Conservation (phyloP, 2,888 invertebrate genomes). For the Drosophila paramelanica region DNA sequence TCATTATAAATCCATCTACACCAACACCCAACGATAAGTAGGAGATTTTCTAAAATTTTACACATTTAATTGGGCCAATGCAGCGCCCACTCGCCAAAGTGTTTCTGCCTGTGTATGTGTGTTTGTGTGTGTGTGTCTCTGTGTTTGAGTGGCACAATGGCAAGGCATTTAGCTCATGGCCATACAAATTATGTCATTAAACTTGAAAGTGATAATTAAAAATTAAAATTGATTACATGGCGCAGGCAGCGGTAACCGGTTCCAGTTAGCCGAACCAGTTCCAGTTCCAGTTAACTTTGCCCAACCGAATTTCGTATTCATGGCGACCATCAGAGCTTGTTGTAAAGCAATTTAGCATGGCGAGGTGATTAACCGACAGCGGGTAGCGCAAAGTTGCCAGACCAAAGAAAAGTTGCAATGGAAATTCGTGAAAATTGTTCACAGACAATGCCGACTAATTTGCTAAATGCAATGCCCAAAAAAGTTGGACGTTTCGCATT, state of each 20-base stretch:
- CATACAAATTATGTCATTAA: conserved; percentile 72
- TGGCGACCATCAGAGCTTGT: conserved; percentile 69
- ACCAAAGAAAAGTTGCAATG: conserved; percentile 35
- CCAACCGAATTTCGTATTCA: conserved; percentile 61
- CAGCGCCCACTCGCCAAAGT: conserved; percentile 7
- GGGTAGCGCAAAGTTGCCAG: conserved; percentile 39
- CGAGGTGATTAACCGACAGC: conserved; percentile 62
- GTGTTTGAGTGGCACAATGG: conserved; percentile 24
- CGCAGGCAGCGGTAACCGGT: conserved; percentile 11
- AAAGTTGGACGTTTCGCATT: conserved; percentile 42
- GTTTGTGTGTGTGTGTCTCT: not conserved
- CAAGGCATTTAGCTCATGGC: conserved; percentile 68
- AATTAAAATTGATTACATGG: conserved; percentile 71
- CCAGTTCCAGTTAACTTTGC: conserved; percentile 11
- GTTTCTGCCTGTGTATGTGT: not conserved
- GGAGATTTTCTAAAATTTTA: conserved; percentile 12
- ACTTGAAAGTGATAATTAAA: conserved; percentile 79
- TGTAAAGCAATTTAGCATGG: conserved; percentile 71
- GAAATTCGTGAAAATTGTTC: conserved; percentile 19
- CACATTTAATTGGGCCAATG: conserved; percentile 34
- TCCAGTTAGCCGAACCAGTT: conserved; percentile 8
- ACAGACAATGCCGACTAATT: conserved; percentile 65
- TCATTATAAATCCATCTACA: conserved; percentile 38
- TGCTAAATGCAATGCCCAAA: conserved; percentile 73
- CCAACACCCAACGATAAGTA: conserved; percentile 1